phyloP scores from a whole-genome alignment of 2,888 invertebrate species.

The Iselma pallidipennis region DNA sequence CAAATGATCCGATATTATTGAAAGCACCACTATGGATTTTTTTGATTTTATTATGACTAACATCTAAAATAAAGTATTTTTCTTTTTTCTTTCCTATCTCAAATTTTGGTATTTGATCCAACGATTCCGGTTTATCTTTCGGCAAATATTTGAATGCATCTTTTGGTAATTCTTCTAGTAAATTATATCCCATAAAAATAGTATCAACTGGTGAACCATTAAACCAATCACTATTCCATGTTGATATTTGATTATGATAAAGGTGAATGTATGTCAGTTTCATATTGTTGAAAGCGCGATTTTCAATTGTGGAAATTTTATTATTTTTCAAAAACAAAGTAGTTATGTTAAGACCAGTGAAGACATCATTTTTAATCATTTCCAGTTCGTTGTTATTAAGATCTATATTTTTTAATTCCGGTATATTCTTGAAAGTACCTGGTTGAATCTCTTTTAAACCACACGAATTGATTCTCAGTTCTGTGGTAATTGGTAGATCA shows the following conservation, averaged over 20 bases:
- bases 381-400: background rate
- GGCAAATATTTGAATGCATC: slow-evolving; percentile 27
- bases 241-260: slow-evolving; percentile 31
- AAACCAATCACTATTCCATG: slow-evolving; percentile 40
- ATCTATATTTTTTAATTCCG: background rate
- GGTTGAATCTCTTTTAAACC: background rate
- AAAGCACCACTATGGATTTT: background rate
- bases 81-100: background rate
- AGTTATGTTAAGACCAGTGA: background rate
- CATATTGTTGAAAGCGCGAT: slow-evolving; percentile 9
- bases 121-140: background rate
- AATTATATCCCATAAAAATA: background rate
- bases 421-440: background rate
- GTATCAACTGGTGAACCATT: slow-evolving; percentile 26
- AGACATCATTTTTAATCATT: slow-evolving; percentile 4
- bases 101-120: too few relatives aligned
- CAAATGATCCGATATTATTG: background rate
- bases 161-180: slow-evolving; percentile 26
- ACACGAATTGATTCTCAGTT: background rate
- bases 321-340: slow-evolving; percentile 7
- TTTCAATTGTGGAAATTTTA: slow-evolving; percentile 8
- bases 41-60: background rate
- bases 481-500: background rate
- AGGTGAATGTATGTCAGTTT: slow-evolving; percentile 25
- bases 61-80: background rate